phyloP scores from a whole-genome alignment of 2,113 vertebrate genomes.

The Genyomyrus donnyi region DNA sequence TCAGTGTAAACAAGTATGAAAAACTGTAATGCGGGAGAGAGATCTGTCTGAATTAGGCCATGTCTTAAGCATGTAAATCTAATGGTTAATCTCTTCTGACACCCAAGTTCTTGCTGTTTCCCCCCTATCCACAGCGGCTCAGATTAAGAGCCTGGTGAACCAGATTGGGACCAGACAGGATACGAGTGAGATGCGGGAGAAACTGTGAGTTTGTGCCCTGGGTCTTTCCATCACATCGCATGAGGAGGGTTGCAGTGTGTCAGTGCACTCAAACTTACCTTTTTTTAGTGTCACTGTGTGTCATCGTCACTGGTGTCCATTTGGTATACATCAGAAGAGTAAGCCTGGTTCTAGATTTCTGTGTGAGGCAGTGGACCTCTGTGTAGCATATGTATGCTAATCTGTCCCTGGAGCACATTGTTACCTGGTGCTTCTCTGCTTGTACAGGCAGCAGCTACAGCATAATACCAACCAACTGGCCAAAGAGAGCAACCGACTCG shows the following conservation, averaged over 20 bases:
- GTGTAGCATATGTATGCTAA: neutral
- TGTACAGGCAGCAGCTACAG: conserved; percentile 79
- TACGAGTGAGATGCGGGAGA: conserved; percentile 83
- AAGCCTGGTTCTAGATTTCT: neutral
- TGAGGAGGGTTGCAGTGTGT: too few relatives aligned
- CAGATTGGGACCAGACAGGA: conserved; percentile 88
- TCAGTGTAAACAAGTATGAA: neutral
- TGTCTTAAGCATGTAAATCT: neutral
- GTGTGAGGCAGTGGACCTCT: neutral
- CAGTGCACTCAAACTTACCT: neutral
- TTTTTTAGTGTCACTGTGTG: neutral
- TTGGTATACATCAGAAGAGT: neutral
- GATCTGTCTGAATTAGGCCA: neutral
- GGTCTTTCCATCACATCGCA: neutral
- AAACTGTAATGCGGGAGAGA: neutral
- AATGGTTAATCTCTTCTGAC: neutral
- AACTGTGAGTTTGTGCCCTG: conserved; percentile 66
- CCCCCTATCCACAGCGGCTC: conserved; percentile 64
- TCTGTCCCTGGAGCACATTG: neutral
- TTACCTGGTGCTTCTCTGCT: neutral
- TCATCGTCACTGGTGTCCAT: neutral
- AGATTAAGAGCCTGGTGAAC: conserved; percentile 88
- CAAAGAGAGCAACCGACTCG: conserved; percentile 88
- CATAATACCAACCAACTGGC: conserved; percentile 86
- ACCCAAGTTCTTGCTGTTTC: neutral